Percentiles rank a stretch among this genome's conserved stretches.
phyloP scores from a whole-genome alignment of 2,888 invertebrate species.

The Cecidostiba fungosa region DNA sequence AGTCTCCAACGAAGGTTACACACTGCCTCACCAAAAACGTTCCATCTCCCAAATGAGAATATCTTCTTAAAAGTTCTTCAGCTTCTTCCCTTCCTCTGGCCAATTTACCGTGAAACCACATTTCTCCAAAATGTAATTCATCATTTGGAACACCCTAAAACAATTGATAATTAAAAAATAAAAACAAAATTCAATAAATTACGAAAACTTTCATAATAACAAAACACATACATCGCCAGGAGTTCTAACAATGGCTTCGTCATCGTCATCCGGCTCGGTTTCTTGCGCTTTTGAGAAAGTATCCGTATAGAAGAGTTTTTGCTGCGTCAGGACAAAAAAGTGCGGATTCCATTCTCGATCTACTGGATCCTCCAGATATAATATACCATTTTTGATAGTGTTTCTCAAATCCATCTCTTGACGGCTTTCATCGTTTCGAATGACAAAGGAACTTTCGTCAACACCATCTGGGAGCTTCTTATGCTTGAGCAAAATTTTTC shows the following conservation, averaged over 20 bases:
- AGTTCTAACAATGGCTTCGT: constrained; percentile 75
- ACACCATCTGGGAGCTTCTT: constrained; percentile 96
- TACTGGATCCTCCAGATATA: constrained; percentile 93
- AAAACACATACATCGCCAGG: constrained; percentile 72
- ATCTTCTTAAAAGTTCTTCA: constrained; percentile 85
- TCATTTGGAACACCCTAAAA: constrained; percentile 87
- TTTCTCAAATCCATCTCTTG: constrained; percentile 89
- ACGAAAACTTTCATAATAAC: constrained; percentile 17
- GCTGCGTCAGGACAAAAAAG: constrained; percentile 94
- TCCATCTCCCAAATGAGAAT: constrained; percentile 93
- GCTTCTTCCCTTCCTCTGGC: constrained; percentile 90
- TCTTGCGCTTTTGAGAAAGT: constrained; percentile 81
- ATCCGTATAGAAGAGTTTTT: constrained; percentile 93
- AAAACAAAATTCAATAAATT: not conserved
- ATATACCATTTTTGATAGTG: constrained; percentile 93
- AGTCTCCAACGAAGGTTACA: constrained; percentile 97
- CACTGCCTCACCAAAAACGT: constrained; percentile 96
- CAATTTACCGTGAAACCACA: constrained; percentile 96
- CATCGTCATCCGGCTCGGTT: constrained; percentile 81
- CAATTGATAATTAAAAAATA: not conserved
- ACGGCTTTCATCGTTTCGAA: constrained; percentile 85
- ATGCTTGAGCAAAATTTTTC: constrained; percentile 92
- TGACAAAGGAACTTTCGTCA: constrained; percentile 86
- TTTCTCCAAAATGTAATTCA: constrained; percentile 94
- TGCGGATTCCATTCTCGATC: constrained; percentile 96